phyloP scores from a whole-genome alignment of 2,797 vertebrate species.

The Microctenopoma stevenorrisi region DNA sequence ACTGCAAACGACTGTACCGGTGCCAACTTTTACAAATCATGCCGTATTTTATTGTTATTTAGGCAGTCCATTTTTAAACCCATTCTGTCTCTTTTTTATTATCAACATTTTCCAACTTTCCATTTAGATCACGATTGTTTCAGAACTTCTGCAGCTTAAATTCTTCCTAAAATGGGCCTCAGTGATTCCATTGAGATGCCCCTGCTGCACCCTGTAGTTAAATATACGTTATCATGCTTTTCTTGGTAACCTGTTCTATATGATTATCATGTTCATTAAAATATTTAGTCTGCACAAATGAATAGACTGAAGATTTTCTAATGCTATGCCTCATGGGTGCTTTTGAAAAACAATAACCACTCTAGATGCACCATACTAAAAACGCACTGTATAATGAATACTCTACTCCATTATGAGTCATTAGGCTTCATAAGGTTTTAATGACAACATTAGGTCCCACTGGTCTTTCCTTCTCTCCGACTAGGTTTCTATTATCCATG shows the following conservation, averaged over 20 bases:
- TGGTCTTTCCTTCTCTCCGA: constrained; percentile 10
- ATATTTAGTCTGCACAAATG: not conserved
- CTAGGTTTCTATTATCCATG: constrained; percentile 19
- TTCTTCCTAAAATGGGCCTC: too few relatives aligned
- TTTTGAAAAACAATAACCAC: not conserved
- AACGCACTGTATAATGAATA: constrained; percentile 46
- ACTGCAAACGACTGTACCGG: constrained; percentile 11
- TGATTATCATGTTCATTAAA: too few relatives aligned
- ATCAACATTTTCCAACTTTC: not conserved
- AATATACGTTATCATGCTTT: too few relatives aligned
- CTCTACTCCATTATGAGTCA: constrained; percentile 63
- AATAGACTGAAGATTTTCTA: constrained; percentile 27
- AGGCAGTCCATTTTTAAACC: not conserved
- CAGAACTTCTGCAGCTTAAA: not conserved
- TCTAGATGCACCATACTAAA: constrained; percentile 16
- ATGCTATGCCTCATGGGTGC: constrained; percentile 9
- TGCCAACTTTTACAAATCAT: constrained; percentile 9
- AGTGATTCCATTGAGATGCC: too few relatives aligned
- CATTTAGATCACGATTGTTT: not conserved
- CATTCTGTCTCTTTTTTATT: not conserved
- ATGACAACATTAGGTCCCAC: constrained; percentile 53
- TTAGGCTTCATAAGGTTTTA: constrained; percentile 74
- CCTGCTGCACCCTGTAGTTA: too few relatives aligned
- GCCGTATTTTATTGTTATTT: not conserved
- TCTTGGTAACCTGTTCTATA: too few relatives aligned